Conservation (phyloP, 1,140 invertebrate species). For the Drosophila kepulauana region DNA sequence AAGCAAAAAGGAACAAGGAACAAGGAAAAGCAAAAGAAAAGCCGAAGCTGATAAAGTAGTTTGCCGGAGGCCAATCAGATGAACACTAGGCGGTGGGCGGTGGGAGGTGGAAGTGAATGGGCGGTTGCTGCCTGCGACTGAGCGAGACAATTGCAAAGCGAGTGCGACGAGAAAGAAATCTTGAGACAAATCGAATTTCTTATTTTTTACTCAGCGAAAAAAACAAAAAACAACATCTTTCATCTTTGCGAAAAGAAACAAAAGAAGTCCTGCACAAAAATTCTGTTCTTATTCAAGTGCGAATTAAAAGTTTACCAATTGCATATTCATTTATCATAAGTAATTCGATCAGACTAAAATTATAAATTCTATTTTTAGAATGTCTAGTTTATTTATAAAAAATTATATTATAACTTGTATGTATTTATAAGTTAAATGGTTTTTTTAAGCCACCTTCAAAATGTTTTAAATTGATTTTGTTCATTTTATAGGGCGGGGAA, state of each 20-base stretch:
- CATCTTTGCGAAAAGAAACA: constrained; percentile 8
- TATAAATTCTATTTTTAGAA: not conserved
- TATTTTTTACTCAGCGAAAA: not conserved
- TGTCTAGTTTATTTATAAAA: too few relatives aligned
- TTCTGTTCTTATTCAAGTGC: not conserved
- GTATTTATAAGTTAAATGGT: too few relatives aligned
- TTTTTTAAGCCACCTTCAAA: too few relatives aligned
- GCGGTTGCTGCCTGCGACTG: not conserved
- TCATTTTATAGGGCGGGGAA: too few relatives aligned
- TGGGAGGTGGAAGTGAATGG: not conserved
- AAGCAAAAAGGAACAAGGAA: not conserved
- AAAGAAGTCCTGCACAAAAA: not conserved
- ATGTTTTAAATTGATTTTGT: too few relatives aligned
- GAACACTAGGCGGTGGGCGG: constrained; percentile 9
- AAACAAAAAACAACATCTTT: not conserved
- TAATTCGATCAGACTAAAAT: not conserved
- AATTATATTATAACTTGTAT: too few relatives aligned
- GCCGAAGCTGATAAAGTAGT: constrained; percentile 69
- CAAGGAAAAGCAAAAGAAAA: constrained; percentile 15
- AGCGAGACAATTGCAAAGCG: constrained; percentile 14
- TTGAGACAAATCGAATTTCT: constrained; percentile 19
- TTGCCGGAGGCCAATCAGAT: constrained; percentile 54
- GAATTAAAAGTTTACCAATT: constrained; percentile 1
- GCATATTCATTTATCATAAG: not conserved
- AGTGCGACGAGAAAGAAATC: constrained; percentile 40